Evolutionary conservation across 1,140 invertebrate genomes (phyloP), one percentile per base, ranked within the genome.

Genomic region (Cryptotermes secundus): DNA sequence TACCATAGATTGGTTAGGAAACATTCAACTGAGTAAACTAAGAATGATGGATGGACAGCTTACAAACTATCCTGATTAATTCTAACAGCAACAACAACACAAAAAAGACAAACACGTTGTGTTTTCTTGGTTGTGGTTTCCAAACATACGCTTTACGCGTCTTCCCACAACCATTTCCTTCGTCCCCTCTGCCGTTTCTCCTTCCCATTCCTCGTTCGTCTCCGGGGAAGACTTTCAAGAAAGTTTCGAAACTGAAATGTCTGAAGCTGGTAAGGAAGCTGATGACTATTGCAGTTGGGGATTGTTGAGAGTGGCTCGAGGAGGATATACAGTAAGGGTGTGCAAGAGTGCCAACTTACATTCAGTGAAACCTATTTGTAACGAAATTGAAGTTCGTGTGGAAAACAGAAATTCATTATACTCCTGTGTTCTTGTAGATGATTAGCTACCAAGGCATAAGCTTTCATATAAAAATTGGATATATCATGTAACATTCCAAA

Each of bases 241-340:
- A 72, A 72, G 59, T 72, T 72, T 72, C 59, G 31, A 14, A 72
- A 72, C 59, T 72, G 59, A 72, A 72, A 72, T 72, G 59, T 72
- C 59, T n/a, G 59, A 31, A 72, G 45, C 45, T 49, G 45, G 45
- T 49, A 49, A 49, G 59, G n/a, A 72, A 72, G 59, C 59, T 72
- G 59, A 72, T 31, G 59, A 72, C 31, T 72, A 72, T 72, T 72
- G 59, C 59, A 72, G 59, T 72, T 31, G 59, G 59, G 59, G 59
- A 59, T 72, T 31, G 59, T 31, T 31, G 59, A 22, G n/a, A 31
- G n/a, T 31, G 59, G 59, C 6, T 1, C 26, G 31, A 1, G 59
- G 59, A 72, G 9, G 53, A 19, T 59, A 59, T 59, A n/a, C 16
- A 59, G 12, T 59, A 59, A 59, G 53, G 19, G 26, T 59, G 53